phyloP scores from a whole-genome alignment of 2,888 invertebrate genomes.

The Chaetoderma sp. region DNA sequence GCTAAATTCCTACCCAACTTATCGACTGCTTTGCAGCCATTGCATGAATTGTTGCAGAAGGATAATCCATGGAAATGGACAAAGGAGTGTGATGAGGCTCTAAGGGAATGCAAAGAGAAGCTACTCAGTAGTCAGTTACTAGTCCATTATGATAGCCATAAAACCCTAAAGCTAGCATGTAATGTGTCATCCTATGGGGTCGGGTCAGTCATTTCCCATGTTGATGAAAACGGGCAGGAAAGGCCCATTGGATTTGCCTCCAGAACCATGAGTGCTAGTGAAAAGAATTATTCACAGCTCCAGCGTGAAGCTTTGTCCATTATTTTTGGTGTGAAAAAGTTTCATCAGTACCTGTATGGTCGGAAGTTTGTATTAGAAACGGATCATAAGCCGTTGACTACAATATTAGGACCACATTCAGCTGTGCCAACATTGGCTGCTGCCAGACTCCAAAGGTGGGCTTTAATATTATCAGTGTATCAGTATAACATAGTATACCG shows the following conservation, averaged over 20 bases:
- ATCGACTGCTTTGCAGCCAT: slow-evolving; percentile 35
- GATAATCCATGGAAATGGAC: slow-evolving; percentile 37
- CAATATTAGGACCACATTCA: slow-evolving; percentile 31
- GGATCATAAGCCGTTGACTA: slow-evolving; percentile 31
- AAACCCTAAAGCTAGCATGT: slow-evolving; percentile 54
- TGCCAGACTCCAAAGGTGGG: slow-evolving; percentile 60
- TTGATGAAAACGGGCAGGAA: slow-evolving; percentile 16
- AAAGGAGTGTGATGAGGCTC: slow-evolving; percentile 23
- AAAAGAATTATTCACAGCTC: slow-evolving; percentile 36
- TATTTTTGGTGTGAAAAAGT: slow-evolving; percentile 28
- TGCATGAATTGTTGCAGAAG: slow-evolving; percentile 39
- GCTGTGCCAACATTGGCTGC: slow-evolving; percentile 54
- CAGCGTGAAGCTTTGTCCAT: slow-evolving; percentile 34
- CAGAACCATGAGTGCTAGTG: slow-evolving; percentile 21
- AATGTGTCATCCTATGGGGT: slow-evolving; percentile 66
- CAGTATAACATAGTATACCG: slow-evolving; percentile 28
- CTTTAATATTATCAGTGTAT: slow-evolving; percentile 33
- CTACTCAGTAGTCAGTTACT: slow-evolving; percentile 38
- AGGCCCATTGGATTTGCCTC: slow-evolving; percentile 34
- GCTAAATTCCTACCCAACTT: slow-evolving; percentile 44
- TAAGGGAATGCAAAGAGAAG: slow-evolving; percentile 35
- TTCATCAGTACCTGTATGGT: slow-evolving; percentile 36
- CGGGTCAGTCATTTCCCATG: slow-evolving; percentile 42
- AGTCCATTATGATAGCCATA: slow-evolving; percentile 42
- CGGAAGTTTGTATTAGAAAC: slow-evolving; percentile 29